Conservation (phyloP, 2,113 vertebrate species). For the Martes martes region DNA sequence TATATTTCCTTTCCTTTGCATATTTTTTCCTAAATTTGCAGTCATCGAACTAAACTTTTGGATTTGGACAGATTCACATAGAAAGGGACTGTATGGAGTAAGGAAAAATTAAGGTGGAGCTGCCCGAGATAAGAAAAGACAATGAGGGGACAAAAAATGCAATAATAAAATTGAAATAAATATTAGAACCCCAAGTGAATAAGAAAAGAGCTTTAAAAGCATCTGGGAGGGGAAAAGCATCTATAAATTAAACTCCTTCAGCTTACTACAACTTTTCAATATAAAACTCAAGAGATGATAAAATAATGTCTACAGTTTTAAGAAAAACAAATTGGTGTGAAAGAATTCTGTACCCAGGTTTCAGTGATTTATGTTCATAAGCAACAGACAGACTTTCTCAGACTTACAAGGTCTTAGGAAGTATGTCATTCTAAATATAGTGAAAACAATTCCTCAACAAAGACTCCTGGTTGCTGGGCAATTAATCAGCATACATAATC, state of each 20-base stretch:
- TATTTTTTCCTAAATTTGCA: background rate
- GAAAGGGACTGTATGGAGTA: background rate
- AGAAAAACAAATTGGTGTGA: slow-evolving; percentile 4
- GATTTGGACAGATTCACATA: background rate
- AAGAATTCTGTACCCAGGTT: background rate
- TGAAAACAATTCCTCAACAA: background rate
- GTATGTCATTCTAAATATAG: background rate
- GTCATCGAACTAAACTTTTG: background rate
- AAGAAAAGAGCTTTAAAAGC: background rate
- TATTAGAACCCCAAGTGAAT: background rate
- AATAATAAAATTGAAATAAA: background rate
- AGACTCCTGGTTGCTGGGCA: background rate
- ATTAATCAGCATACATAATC: background rate
- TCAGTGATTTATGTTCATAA: background rate
- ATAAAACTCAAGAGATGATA: background rate
- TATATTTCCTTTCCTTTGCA: background rate
- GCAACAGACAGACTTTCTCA: background rate
- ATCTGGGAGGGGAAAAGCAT: background rate
- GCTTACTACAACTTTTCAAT: background rate
- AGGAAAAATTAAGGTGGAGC: background rate
- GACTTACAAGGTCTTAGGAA: background rate
- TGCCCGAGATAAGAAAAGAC: background rate
- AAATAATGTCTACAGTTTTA: background rate
- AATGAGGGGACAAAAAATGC: background rate
- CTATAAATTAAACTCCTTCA: background rate